A percentile compares a stretch with the other conserved stretches of the same genome.
These are phyloP conservation scores for Carduelis carduelis DNA, from an alignment of 2,797 vertebrate species.

Conservation along the genomic window DNA sequence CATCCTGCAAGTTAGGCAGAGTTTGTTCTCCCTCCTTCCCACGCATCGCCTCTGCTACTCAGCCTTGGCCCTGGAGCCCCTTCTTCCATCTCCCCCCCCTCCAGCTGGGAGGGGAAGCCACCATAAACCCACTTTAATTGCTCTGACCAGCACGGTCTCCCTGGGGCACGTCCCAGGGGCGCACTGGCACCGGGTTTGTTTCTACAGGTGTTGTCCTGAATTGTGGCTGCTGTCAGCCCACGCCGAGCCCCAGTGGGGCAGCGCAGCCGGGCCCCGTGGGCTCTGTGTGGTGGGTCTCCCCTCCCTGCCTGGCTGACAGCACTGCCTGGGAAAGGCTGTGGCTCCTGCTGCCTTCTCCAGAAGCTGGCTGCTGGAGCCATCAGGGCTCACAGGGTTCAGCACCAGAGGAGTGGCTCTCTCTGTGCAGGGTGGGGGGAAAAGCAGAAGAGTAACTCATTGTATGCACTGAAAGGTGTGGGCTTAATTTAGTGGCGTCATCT, in stretches of 20 bases:
- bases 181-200: not conserved
- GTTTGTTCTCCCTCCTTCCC: not conserved
- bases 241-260: not conserved
- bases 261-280: accelerated
- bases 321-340: not conserved
- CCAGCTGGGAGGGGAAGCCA: not conserved
- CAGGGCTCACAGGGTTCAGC: not conserved
- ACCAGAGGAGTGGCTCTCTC: not conserved
- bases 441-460: not conserved
- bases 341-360: not conserved
- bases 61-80: not conserved
- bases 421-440: not conserved
- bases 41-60: accelerated
- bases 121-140: not conserved
- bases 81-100: accelerated
- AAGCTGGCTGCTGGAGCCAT: not conserved
- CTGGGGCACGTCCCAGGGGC: not conserved
- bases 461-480: not conserved
- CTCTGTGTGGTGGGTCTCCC: not conserved
- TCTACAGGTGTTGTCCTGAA: not conserved
- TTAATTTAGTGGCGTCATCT: not conserved
- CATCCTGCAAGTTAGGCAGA: not conserved
- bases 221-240: not conserved
- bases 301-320: accelerated
- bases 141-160: not conserved